phyloP scores from a whole-genome alignment of 2,113 vertebrate genomes.

The Crotalus helleri region DNA sequence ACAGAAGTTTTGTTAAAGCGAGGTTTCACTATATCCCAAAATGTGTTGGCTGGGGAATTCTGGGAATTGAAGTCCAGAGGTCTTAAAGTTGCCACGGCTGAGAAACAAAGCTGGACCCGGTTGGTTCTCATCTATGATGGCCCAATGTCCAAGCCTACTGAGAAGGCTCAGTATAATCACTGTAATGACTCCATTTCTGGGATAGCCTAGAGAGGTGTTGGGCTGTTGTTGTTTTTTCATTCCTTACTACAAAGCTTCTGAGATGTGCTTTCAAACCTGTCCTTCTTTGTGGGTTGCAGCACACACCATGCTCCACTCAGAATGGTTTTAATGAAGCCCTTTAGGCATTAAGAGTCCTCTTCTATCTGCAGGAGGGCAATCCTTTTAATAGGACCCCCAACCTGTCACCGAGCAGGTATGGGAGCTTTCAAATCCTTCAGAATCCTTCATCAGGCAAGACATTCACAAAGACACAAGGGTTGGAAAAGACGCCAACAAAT shows the following conservation, averaged over 20 bases:
- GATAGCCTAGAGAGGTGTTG: not conserved
- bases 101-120: not conserved
- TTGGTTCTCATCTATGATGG: not conserved
- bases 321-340: not conserved
- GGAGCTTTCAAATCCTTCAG: not conserved
- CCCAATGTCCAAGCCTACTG: not conserved
- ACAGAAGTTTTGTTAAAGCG: not conserved
- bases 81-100: not conserved
- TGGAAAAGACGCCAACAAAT: not conserved
- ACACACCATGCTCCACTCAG: not conserved
- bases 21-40: not conserved
- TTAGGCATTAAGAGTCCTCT: not conserved
- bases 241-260: not conserved
- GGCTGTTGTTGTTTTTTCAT: not conserved
- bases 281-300: not conserved
- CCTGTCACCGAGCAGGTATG: not conserved
- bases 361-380: not conserved
- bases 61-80: not conserved
- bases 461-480: not conserved
- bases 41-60: not conserved
- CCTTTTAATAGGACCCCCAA: not conserved
- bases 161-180: not conserved
- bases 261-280: not conserved
- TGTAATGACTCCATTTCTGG: not conserved
- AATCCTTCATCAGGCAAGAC: not conserved